phyloP scores from a whole-genome alignment of 2,888 invertebrate genomes.

The Dasysyrphus albostriatus region DNA sequence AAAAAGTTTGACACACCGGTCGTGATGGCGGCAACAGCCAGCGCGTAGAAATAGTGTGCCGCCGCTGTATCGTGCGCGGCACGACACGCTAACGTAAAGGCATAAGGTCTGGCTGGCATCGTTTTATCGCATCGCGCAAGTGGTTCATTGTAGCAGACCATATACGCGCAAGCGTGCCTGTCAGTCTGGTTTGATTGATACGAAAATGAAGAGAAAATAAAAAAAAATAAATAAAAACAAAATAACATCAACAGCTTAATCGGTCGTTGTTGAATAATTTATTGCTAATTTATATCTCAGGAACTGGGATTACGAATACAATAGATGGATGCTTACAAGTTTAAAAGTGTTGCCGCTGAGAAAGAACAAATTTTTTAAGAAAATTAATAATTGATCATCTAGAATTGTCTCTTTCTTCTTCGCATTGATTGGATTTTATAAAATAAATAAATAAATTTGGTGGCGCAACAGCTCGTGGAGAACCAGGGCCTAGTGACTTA shows the following conservation, averaged over 20 bases:
- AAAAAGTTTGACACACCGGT: constrained; percentile 46
- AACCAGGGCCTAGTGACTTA: too few species aligned
- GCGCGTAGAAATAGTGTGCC: constrained; percentile 75
- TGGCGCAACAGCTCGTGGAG: too few species aligned
- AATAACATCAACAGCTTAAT: constrained; percentile 77
- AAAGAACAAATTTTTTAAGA: not conserved
- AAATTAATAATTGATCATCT: not conserved
- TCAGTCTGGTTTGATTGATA: constrained; percentile 81
- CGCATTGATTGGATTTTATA: not conserved
- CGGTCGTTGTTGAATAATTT: constrained; percentile 71
- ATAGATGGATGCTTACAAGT: constrained; percentile 64
- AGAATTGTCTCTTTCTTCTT: too few species aligned
- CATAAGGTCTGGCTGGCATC: constrained; percentile 78
- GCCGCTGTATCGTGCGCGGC: constrained; percentile 10
- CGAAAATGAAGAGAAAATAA: constrained; percentile 73
- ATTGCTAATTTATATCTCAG: constrained; percentile 73
- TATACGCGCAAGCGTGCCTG: constrained; percentile 80
- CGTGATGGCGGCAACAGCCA: constrained; percentile 77
- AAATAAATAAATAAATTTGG: too few species aligned
- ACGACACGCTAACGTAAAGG: constrained; percentile 77
- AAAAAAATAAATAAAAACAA: not conserved
- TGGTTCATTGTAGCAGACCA: constrained; percentile 79
- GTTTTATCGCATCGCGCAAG: constrained; percentile 78
- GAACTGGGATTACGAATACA: constrained; percentile 56
- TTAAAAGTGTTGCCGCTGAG: constrained; percentile 8